A percentile compares a stretch with the other conserved stretches of the same genome.
Evolutionary conservation across 2,113 vertebrate genomes (phyloP).

Genomic region (Paradoxurus hermaphroditus): DNA sequence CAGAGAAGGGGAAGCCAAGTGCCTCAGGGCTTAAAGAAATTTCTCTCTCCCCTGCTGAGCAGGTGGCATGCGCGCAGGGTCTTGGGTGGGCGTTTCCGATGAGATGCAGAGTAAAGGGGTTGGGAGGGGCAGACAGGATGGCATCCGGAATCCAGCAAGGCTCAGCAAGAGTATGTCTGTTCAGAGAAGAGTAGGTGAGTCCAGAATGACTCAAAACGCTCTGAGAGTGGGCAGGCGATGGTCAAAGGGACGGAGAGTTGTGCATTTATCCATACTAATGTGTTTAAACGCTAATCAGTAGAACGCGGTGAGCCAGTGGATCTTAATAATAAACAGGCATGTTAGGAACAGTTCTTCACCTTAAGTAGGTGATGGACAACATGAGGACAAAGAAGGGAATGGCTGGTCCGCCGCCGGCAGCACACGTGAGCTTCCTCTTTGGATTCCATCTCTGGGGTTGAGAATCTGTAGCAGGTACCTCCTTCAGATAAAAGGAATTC

Average conservation of each 20-base stretch:
- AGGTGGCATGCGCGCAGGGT: rapidly evolving
- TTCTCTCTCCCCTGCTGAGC: background rate
- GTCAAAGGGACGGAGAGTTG: background rate
- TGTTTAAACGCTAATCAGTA: background rate
- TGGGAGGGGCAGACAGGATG: background rate
- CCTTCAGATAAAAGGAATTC: background rate
- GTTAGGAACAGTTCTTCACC: background rate
- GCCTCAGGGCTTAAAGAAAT: background rate
- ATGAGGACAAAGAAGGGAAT: background rate
- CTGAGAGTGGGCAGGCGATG: too few species aligned
- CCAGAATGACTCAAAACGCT: background rate
- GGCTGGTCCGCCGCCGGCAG: too few species aligned
- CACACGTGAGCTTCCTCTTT: background rate
- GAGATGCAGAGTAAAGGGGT: background rate
- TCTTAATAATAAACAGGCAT: background rate
- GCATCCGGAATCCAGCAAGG: background rate
- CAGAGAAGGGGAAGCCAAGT: background rate
- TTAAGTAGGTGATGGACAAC: background rate
- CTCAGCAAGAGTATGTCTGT: background rate
- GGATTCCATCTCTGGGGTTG: background rate
- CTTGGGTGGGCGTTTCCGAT: background rate
- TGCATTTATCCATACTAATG: background rate
- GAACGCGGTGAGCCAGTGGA: background rate
- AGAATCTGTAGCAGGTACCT: background rate
- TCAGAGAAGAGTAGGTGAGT: background rate